A percentile compares a stretch with the other conserved stretches of the same genome.
Conservation (phyloP, 2,888 invertebrate genomes). For the Coremacera marginata region DNA sequence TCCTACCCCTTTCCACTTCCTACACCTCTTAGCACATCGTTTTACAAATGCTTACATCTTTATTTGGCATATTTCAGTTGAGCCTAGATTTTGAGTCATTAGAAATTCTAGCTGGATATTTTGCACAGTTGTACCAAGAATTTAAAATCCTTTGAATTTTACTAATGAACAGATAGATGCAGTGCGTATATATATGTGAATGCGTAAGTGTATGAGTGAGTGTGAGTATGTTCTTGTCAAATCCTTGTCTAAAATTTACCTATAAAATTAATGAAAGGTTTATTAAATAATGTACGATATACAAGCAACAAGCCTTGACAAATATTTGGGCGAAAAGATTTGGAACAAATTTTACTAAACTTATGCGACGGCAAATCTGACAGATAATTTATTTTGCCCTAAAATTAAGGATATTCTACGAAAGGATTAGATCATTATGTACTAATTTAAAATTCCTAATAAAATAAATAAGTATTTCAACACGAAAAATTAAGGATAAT, state of each 20-base stretch:
- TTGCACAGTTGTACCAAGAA: neutral
- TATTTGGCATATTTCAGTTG: constrained; percentile 58
- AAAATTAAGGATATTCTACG: too few species aligned
- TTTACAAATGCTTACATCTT: constrained; percentile 49
- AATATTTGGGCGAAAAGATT: neutral
- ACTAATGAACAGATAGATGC: constrained; percentile 57
- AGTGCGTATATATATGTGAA: neutral
- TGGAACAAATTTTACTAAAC: neutral
- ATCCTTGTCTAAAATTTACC: constrained; percentile 20
- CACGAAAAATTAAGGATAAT: too few species aligned
- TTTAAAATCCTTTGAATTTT: constrained; percentile 54
- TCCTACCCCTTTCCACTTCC: neutral
- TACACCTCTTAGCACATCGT: neutral
- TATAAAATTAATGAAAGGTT: constrained; percentile 61
- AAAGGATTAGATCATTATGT: too few species aligned
- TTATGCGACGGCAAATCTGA: neutral
- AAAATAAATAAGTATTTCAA: too few species aligned
- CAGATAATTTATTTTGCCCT: too few species aligned
- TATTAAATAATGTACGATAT: constrained; percentile 56
- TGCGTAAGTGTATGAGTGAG: neutral
- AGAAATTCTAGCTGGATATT: constrained; percentile 51
- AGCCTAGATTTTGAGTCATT: constrained; percentile 48
- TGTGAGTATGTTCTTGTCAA: constrained; percentile 50
- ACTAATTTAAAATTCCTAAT: too few species aligned
- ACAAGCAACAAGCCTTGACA: neutral